Percentiles rank a stretch among this genome's conserved stretches.
Evolutionary conservation across 2,888 invertebrate species (phyloP).

Genomic region (Pasiphila rectangulata): DNA sequence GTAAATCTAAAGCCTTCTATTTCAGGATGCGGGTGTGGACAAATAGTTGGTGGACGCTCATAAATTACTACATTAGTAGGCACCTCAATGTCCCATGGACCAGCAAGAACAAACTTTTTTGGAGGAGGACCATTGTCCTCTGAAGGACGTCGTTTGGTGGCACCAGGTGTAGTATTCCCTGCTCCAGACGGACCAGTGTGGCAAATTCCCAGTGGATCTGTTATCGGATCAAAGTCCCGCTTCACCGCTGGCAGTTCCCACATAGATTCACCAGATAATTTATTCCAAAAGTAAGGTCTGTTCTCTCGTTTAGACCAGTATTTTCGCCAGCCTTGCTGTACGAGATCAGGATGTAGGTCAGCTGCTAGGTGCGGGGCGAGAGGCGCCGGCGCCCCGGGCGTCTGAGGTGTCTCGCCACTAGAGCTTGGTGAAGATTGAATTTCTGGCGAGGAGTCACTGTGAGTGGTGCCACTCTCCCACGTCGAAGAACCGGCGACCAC

Average conservation of each 20-base stretch:
- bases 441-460: slow-evolving; percentile 72
- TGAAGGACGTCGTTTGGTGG: slow-evolving; percentile 88
- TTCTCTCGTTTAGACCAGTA: slow-evolving; percentile 98
- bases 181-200: slow-evolving; percentile 69
- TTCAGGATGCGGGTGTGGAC: slow-evolving; percentile 96
- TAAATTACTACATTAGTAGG: slow-evolving; percentile 94
- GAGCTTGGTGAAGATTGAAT: slow-evolving; percentile 68
- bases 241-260: slow-evolving; percentile 96
- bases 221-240: slow-evolving; percentile 93
- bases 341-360: slow-evolving; percentile 72
- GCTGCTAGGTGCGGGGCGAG: slow-evolving; percentile 70
- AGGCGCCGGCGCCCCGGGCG: slow-evolving; percentile 81
- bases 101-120: slow-evolving; percentile 92
- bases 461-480: slow-evolving; percentile 66
- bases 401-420: slow-evolving; percentile 76
- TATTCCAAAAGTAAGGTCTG: slow-evolving; percentile 98
- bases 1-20: slow-evolving; percentile 93
- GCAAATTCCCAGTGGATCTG: slow-evolving; percentile 94
- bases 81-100: slow-evolving; percentile 97
- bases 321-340: slow-evolving; percentile 96
- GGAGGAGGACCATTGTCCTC: slow-evolving; percentile 89
- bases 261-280: slow-evolving; percentile 95
- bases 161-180: slow-evolving; percentile 77
- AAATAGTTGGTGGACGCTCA: slow-evolving; percentile 91
- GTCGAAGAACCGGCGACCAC: slow-evolving; percentile 72